Conservation (phyloP, 2,888 invertebrate species). For the Uropetala carovei region DNA sequence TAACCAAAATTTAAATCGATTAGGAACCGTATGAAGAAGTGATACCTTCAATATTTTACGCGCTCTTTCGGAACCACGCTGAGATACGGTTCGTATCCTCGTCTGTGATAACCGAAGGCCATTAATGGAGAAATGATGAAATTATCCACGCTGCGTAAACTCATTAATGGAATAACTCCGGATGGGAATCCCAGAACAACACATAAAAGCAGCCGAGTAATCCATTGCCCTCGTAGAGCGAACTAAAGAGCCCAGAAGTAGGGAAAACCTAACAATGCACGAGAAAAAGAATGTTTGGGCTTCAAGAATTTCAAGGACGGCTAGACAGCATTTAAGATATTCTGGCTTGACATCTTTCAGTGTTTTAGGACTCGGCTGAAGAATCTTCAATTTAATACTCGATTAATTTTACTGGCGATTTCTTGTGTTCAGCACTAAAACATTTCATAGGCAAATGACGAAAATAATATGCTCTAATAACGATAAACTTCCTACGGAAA, state of each 20-base stretch:
- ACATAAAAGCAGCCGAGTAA: background rate
- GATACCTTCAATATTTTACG: background rate
- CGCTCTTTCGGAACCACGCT: background rate
- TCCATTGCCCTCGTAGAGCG: slow-evolving; percentile 26
- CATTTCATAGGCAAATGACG: too few species aligned
- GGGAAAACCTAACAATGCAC: background rate
- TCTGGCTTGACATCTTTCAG: too few species aligned
- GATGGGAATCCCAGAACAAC: slow-evolving; percentile 44
- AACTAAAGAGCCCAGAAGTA: slow-evolving; percentile 20
- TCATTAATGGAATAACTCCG: slow-evolving; percentile 47
- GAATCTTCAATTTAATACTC: too few species aligned
- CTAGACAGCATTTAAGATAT: background rate
- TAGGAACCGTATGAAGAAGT: background rate
- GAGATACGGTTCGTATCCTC: background rate
- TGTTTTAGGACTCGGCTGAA: too few species aligned
- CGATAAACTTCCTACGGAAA: too few species aligned
- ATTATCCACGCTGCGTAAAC: slow-evolving; percentile 39
- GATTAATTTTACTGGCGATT: too few species aligned
- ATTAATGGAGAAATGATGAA: slow-evolving; percentile 20
- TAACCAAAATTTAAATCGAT: background rate
- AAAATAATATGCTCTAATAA: too few species aligned
- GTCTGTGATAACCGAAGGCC: slow-evolving; percentile 17
- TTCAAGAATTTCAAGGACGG: background rate
- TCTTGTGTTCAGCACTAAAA: too few species aligned
- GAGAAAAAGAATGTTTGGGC: slow-evolving; percentile 36